phyloP scores from a whole-genome alignment of 2,797 vertebrate genomes.

The Mus caroli region DNA sequence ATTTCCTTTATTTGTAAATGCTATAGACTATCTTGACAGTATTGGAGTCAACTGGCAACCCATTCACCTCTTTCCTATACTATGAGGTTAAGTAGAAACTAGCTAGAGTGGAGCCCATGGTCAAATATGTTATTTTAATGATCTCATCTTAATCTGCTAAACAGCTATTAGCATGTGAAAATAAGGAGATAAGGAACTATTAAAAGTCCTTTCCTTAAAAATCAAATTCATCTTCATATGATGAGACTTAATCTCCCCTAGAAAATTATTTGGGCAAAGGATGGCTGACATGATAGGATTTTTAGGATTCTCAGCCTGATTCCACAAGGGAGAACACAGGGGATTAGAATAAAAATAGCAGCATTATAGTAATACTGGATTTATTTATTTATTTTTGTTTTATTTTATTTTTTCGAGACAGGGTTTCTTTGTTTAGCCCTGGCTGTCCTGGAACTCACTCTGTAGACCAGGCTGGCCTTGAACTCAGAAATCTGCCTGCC shows the following conservation, averaged over 20 bases:
- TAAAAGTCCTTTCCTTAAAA: conserved; percentile 1
- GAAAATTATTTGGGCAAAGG: background rate
- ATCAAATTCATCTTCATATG: background rate
- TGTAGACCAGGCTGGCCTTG: no score
- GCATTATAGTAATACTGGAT: background rate
- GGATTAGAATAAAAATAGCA: conserved; percentile 11
- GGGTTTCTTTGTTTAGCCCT: no score
- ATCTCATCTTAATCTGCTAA: background rate
- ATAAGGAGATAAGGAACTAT: background rate
- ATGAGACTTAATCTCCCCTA: conserved; percentile 10
- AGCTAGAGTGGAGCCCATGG: background rate
- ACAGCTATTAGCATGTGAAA: background rate
- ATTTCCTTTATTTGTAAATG: conserved; percentile 29
- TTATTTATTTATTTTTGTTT: no score
- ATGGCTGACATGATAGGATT: background rate
- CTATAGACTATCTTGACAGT: background rate
- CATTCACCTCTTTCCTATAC: background rate
- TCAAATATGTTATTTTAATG: conserved; percentile 2
- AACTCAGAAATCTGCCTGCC: no score
- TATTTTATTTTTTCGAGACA: no score
- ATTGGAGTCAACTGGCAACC: background rate
- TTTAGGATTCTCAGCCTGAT: background rate
- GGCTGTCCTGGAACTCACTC: no score
- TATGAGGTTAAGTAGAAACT: conserved; percentile 31
- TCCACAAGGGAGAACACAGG: conserved; percentile 1